Evolutionary conservation across 1,140 invertebrate species (phyloP), one percentile per base, ranked within the genome.

Genomic region (Tachypleus tridentatus): DNA sequence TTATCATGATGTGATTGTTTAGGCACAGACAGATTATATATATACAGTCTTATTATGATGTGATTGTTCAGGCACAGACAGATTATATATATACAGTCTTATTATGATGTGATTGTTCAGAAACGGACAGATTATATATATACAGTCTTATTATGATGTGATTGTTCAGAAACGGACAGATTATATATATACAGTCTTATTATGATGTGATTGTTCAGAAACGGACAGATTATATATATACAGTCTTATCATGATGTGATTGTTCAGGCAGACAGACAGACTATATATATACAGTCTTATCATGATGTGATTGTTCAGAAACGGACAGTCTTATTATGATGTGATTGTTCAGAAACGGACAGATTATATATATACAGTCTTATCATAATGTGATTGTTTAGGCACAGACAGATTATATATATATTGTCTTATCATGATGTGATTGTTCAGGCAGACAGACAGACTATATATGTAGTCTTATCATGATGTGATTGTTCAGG

Each of bases 171-270:
- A 81, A 76, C 68, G 57, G 60, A n/a, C 58, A 56, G 63, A 53
- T 81, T 83, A 74, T 82, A n/a, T n/a, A n/a, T n/a, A n/a, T n/a
- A 83, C 83, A 63, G 81, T 84, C 61, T 81, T 80, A 73, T 72
- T 86, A 48, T 74, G 86, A 56, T 84, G 85, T 29, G 69, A 73
- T 3, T 64, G 72, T 29, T 77, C 77, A 57, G 67, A 74, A 6
- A 84, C 81, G 72, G 76, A 79, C 51, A 75, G 74, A 58, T 81
- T 83, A 74, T 82, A 29, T 29, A n/a, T n/a, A 29, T 29, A 29
- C 29, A 29, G 29, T 29, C 2, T 29, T 29, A 29, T 29, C 2
- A 29, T 29, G 29, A 29, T 29, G 29, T 29, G 29, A 29, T 29
- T 29, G 29, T 29, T 29, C 29, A 81, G 72, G 81, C 81, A 76